Evolutionary conservation across 2,113 vertebrate species (phyloP).

Genomic region (Gila orcuttii): DNA sequence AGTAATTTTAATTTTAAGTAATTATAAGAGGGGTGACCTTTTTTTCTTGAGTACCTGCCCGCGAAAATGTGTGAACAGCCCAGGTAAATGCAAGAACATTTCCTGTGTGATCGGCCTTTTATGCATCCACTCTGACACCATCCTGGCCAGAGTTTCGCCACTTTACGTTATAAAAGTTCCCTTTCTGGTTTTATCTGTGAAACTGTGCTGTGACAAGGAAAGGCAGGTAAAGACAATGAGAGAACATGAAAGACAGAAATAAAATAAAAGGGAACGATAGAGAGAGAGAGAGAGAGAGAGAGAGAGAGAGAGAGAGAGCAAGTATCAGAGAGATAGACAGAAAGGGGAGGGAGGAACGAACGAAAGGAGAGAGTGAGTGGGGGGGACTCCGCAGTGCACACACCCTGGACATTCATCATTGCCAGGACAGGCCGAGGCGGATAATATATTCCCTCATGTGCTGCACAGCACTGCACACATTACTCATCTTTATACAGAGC

Average conservation of each 20-base stretch:
- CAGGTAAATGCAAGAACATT: not conserved
- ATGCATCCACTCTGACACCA: conserved; percentile 17
- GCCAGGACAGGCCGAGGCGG: conserved; percentile 48
- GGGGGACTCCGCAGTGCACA: conserved; percentile 50
- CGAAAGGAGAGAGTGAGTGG: conserved; percentile 40
- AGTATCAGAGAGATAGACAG: conserved; percentile 17
- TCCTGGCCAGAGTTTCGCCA: not conserved
- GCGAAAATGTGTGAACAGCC: no score
- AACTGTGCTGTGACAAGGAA: not conserved
- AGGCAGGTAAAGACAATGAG: not conserved
- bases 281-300: conserved; percentile 10
- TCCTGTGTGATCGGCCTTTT: not conserved
- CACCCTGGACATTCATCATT: conserved; percentile 55
- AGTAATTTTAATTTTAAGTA: no score
- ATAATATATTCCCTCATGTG: conserved; percentile 57
- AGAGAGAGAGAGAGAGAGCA: conserved; percentile 15
- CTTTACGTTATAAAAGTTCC: conserved; percentile 28
- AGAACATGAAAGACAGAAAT: conserved; percentile 16
- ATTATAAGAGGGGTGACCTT: no score
- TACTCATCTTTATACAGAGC: conserved; percentile 51
- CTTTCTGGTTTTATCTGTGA: conserved; percentile 18
- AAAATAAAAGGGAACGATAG: conserved; percentile 13
- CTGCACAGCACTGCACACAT: conserved; percentile 53
- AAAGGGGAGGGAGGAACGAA: conserved; percentile 28
- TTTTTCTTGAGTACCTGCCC: no score